Evolutionary conservation across 2,888 invertebrate species (phyloP).

Genomic region (Rhimphoctona megacephalus): DNA sequence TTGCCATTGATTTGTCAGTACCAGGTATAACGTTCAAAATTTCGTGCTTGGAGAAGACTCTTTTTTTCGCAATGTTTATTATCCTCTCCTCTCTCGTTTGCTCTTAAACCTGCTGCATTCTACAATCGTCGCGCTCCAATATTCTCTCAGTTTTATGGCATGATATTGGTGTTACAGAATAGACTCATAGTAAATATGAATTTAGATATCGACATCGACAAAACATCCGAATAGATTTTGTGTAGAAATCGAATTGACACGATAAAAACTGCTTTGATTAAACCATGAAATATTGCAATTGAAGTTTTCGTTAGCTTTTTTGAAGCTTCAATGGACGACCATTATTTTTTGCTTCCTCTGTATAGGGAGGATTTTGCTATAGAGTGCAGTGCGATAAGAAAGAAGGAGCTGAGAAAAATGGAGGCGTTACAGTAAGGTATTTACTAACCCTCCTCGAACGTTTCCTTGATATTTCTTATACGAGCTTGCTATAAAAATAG

Average conservation of each 20-base stretch:
- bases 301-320: background rate
- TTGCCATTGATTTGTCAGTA: background rate
- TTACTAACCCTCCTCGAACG: conserved; percentile 12
- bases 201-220: background rate
- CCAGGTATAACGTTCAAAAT: background rate
- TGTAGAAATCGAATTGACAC: background rate
- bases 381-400: background rate
- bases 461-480: conserved; percentile 32
- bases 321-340: background rate
- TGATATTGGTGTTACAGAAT: too few relatives aligned
- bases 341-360: background rate
- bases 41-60: background rate
- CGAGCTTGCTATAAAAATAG: background rate
- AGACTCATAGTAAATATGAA: background rate
- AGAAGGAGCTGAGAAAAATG: conserved; percentile 9
- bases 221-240: background rate
- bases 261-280: background rate
- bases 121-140: conserved; percentile 1
- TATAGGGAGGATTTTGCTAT: background rate
- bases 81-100: background rate
- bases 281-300: background rate
- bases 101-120: background rate
- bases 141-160: background rate
- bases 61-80: background rate
- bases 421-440: conserved; percentile 1